Base-by-base conservation (phyloP, 1,140 invertebrate genomes). In the Bilobella aurantiaca region DNA sequence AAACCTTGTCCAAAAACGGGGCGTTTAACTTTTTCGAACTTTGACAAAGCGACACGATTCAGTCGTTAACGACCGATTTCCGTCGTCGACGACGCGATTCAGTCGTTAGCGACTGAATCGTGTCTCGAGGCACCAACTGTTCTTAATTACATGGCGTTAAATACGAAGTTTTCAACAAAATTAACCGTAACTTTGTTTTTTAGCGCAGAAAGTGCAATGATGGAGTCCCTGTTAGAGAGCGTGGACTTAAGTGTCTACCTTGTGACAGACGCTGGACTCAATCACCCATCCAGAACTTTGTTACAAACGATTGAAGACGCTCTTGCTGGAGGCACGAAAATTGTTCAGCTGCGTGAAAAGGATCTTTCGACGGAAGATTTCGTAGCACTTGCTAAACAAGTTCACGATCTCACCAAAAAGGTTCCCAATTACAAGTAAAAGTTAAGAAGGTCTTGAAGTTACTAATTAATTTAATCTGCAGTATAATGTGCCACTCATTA, bases 401-500 rank as follows among this genome's bases (percentile, higher is more conserved):
- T 42, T 18, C 34, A 42, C 34, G 18, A 42, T 12, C 8, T 42
- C 8, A 42, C 34, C 8, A 42, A 18, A 42, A 42, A 18, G 34
- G 34, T 42, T 12, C 8, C 8, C 18, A 42, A 42, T 42, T 18
- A 8, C 8, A 8, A 42, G 34, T 42, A 12, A 8, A 12, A 12
- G 18, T 42, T 8, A 42, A 18, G 18, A 42, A 42, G 34, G 8
- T 42, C 18, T 8, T 18, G 18, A 12, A 12, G 8, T 12, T 42
- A 42, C 8, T 42, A 42, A 12, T 42, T 42, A 42, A 42, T 30
- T 59, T 53, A 5, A 14, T 59, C 31, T 34, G 5, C 31, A 59
- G 58, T 30, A 59, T 29, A 29, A 29, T 34, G 58, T 59, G 5
- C 58, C 58, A 29, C 58, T 59, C 8, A 34, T 59, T 3, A 59